A percentile compares a stretch with the other conserved stretches of the same genome.
phyloP scores from a whole-genome alignment of 2,888 invertebrate species.

The Lasioglossum oenotherae region DNA sequence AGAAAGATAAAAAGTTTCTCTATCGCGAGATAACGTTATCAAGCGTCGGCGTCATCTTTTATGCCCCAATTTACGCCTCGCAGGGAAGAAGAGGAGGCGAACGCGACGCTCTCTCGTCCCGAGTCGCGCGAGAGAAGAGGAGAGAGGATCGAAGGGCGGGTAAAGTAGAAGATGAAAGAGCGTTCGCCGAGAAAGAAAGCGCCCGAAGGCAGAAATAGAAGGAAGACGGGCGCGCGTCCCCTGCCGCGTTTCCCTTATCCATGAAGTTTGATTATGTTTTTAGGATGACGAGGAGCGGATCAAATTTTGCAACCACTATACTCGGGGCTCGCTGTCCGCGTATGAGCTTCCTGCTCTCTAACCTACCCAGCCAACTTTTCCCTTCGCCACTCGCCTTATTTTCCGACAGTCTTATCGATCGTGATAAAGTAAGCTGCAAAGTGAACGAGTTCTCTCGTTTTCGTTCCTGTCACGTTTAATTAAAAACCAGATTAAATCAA shows the following conservation, averaged over 20 bases:
- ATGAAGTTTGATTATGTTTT: conserved; percentile 77
- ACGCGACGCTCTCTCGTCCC: conserved; percentile 20
- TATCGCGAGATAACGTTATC: conserved; percentile 74
- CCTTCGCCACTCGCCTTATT: conserved; percentile 5
- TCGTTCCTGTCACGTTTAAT: conserved; percentile 33
- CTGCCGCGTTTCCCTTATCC: conserved; percentile 56
- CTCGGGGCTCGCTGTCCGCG: conserved; percentile 45
- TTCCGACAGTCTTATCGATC: conserved; percentile 45
- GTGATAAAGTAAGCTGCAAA: conserved; percentile 42
- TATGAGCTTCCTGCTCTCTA: conserved; percentile 34
- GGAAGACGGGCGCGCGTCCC: conserved; percentile 36
- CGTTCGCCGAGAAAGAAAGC: conserved; percentile 64
- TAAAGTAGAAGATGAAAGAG: conserved; percentile 71
- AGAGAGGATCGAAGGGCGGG: conserved; percentile 14
- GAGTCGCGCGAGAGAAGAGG: conserved; percentile 28
- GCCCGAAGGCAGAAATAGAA: conserved; percentile 64
- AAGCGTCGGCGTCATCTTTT: conserved; percentile 73
- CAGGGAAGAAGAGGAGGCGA: conserved; percentile 34
- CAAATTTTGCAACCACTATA: conserved; percentile 72
- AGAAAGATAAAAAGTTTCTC: conserved; percentile 70
- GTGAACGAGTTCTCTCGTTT: conserved; percentile 38
- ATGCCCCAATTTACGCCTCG: conserved; percentile 75
- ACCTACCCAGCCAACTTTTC: conserved; percentile 35
- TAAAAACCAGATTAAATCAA: conserved; percentile 35
- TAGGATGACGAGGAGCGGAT: conserved; percentile 72